phyloP scores from a whole-genome alignment of 2,888 invertebrate genomes.

The Pseudococcus jackbeardsleyi region DNA sequence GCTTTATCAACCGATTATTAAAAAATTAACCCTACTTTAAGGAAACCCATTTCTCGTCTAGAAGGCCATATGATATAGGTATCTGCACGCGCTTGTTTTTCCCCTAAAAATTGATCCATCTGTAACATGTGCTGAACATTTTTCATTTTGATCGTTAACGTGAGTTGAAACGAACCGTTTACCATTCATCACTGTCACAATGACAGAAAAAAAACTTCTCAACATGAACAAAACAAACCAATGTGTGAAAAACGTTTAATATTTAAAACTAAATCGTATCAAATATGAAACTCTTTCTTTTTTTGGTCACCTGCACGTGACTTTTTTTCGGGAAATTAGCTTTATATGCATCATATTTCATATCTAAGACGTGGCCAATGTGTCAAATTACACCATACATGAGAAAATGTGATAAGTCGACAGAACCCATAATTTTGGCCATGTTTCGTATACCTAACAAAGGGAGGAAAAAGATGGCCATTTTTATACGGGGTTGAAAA shows the following conservation, averaged over 20 bases:
- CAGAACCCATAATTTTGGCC: background rate
- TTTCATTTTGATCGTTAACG: slow-evolving; percentile 28
- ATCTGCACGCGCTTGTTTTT: background rate
- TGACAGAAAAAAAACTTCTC: slow-evolving; percentile 21
- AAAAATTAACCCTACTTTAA: background rate
- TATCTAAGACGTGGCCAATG: background rate
- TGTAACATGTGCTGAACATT: slow-evolving; percentile 22
- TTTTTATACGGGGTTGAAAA: background rate
- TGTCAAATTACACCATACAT: slow-evolving; percentile 36
- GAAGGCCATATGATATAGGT: background rate
- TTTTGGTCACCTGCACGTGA: background rate
- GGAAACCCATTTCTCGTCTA: background rate
- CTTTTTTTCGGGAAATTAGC: background rate
- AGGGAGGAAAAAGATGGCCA: background rate
- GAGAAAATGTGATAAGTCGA: background rate
- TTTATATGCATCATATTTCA: slow-evolving; percentile 6
- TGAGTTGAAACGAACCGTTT: slow-evolving; percentile 8
- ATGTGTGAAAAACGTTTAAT: slow-evolving; percentile 45
- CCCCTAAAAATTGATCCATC: background rate
- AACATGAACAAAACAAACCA: slow-evolving; percentile 25
- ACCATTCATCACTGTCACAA: slow-evolving; percentile 54
- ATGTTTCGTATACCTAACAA: background rate
- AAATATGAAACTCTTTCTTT: background rate
- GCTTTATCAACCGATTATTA: too few relatives aligned
- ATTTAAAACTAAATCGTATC: slow-evolving; percentile 48